Conservation (phyloP, 2,797 vertebrate genomes). For the Psittacula derbiana region DNA sequence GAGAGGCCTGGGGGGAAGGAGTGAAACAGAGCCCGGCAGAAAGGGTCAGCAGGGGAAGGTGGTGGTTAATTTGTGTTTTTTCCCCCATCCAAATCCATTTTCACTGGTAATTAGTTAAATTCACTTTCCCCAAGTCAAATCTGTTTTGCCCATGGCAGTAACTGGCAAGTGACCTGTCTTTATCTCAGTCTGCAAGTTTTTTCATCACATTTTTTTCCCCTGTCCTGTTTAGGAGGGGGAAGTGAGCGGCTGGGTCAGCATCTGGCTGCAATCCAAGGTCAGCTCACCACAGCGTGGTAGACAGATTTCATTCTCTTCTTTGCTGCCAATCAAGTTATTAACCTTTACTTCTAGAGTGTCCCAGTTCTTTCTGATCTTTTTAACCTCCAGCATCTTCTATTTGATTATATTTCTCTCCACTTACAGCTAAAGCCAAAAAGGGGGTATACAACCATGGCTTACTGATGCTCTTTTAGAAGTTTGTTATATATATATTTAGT, state of each 20-base stretch:
- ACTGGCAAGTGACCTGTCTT: background rate
- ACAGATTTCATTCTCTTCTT: background rate
- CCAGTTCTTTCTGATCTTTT: background rate
- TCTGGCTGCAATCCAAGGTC: background rate
- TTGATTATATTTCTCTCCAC: background rate
- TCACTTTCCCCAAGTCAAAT: background rate
- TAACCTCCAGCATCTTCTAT: background rate
- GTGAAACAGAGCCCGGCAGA: background rate
- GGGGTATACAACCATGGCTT: background rate
- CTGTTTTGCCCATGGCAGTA: background rate
- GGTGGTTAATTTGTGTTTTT: background rate
- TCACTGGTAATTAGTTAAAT: background rate
- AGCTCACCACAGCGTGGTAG: background rate
- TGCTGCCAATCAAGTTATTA: background rate
- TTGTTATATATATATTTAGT: background rate
- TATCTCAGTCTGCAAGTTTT: background rate
- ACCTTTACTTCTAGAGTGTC: background rate
- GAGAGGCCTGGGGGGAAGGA: too few relatives aligned
- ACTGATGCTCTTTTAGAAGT: background rate
- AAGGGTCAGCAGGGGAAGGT: background rate
- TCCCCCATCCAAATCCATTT: background rate
- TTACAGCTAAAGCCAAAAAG: background rate
- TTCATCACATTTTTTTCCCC: background rate
- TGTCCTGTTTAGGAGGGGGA: background rate
- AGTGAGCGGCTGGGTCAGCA: background rate